Evolutionary conservation across 1,140 invertebrate genomes (phyloP), one percentile per base, ranked within the genome.

Genomic region (Polyergus mexicanus): DNA sequence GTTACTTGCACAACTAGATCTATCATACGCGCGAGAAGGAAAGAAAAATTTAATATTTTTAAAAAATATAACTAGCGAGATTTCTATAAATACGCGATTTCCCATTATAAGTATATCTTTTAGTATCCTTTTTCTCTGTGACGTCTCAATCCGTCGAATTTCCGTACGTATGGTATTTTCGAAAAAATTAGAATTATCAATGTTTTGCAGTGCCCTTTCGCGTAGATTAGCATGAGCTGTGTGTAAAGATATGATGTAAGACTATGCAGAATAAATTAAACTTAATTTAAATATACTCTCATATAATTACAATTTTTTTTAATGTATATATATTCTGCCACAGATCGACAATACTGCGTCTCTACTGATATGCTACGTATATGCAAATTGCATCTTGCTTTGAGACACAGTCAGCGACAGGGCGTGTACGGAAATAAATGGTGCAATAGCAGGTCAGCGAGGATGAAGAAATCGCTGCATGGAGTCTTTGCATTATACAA

Each of bases 261-360:
- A 85, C 56, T 63, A 87, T 72, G 71, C 76, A 86, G 68, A 58
- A 76, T 84, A 77, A 77, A 75, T 76, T 58, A 77, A 32, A 86
- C 78, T 80, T 85, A 80, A 68, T 85, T 84, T 83, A 83, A 77
- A 88, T 86, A 81, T 62, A 72, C 44, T 44, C 38, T 13, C 16
- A 60, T 11, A 38, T 83, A 76, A 65, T 22, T 77, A 75, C 58
- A 63, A 86, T 63, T 72, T 86, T 86, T 84, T 51, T 44, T n/a
- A n/a, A 41, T 72, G 76, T 75, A 38, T 54, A 81, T 74, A 65
- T 76, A 66, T 69, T 58, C 74, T 85, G 54, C 19, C 62, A 65
- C 62, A 41, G 72, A 32, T 68, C 72, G 60, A 68, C 47, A 77
- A 44, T 68, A 51, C 51, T 54, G 62, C 74, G 54, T 51, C 60